A percentile compares a stretch with the other conserved stretches of the same genome.
Conservation (phyloP, 2,888 invertebrate species). For the Ferdinandea cuprea region DNA sequence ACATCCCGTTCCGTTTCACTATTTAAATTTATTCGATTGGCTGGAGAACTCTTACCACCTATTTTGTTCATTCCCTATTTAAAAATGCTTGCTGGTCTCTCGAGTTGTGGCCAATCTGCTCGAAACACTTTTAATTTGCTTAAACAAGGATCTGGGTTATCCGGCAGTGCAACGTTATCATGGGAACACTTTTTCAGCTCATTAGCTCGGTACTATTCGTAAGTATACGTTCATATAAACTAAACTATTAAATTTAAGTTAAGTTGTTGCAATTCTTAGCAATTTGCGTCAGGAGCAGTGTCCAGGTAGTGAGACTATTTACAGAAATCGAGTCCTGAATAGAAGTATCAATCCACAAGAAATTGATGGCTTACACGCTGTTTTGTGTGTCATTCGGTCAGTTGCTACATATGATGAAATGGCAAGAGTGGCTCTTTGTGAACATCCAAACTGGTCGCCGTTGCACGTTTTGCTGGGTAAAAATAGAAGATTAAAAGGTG, state of each 20-base stretch:
- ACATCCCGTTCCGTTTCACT: constrained; percentile 89
- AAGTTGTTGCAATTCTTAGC: constrained; percentile 80
- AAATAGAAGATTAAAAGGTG: background rate
- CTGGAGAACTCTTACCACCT: constrained; percentile 93
- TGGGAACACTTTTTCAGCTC: constrained; percentile 95
- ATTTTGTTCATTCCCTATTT: constrained; percentile 94
- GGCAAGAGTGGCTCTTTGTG: constrained; percentile 91
- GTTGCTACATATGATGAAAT: constrained; percentile 92
- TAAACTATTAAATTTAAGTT: background rate
- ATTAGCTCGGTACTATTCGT: constrained; percentile 88
- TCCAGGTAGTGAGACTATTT: constrained; percentile 87
- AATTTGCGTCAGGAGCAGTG: constrained; percentile 89
- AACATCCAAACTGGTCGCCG: constrained; percentile 94
- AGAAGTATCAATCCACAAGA: constrained; percentile 90
- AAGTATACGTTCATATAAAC: constrained; percentile 75
- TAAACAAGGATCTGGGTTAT: constrained; percentile 86
- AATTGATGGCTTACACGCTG: constrained; percentile 93
- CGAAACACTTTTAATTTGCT: constrained; percentile 90
- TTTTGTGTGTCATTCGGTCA: constrained; percentile 89
- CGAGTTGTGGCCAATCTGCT: constrained; percentile 90
- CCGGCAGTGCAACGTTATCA: constrained; percentile 85
- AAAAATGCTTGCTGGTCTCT: constrained; percentile 92
- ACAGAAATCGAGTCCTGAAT: constrained; percentile 84
- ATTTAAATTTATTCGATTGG: constrained; percentile 94
- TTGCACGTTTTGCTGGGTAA: constrained; percentile 90